Base-by-base conservation (phyloP, 2,113 vertebrate genomes). In the Cricetomys ansorgei region DNA sequence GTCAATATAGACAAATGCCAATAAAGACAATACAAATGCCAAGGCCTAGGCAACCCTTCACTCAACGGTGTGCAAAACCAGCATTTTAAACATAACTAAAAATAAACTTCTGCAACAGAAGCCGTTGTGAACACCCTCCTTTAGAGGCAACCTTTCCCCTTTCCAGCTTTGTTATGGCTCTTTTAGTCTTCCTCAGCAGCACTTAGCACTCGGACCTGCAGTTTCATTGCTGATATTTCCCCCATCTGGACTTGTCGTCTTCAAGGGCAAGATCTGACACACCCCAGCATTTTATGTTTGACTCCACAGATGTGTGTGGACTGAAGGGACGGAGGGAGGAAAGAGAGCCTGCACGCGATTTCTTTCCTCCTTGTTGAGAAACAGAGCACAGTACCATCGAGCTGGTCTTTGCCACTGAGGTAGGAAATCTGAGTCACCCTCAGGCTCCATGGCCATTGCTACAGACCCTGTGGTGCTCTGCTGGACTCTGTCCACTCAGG, bases 321-420 rank as follows among this genome's bases (percentile, higher is more conserved):
- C 21, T 1, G 15, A 65, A 73, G 4, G 50, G 34, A 65, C 3
- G 21, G 62, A 81, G 3, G 5, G 37, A 34, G 40, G 19, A 21
- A 19, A 55, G 31, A 0, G 9, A 29, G 19, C 2, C 1, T 37
- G 4, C 4, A 9, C 4, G 23, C n/a, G 23, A 19, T 75, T 37
- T 50, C 27, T 50, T 12, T 0, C 40, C 34, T 57, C 29, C 70
- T 27, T 64, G 31, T 81, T 80, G 31, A 75, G 45, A 27, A 16
- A 13, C 15, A 23, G 0, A 15, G 31, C 0, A 64, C 50, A 17
- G 48, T 75, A n/a, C 64, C 80, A 7, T 17, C 10, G 34, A 45
- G 64, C 77, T 69, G 64, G 25, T 59, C 53, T 43, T 6, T 73
- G 50, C 17, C 76, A 57, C 15, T 29, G 27, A 73, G 34, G 7